A percentile compares a stretch with the other conserved stretches of the same genome.
phyloP scores from a whole-genome alignment of 1,140 invertebrate genomes.

The Gyrodactylus bullatarudis region DNA sequence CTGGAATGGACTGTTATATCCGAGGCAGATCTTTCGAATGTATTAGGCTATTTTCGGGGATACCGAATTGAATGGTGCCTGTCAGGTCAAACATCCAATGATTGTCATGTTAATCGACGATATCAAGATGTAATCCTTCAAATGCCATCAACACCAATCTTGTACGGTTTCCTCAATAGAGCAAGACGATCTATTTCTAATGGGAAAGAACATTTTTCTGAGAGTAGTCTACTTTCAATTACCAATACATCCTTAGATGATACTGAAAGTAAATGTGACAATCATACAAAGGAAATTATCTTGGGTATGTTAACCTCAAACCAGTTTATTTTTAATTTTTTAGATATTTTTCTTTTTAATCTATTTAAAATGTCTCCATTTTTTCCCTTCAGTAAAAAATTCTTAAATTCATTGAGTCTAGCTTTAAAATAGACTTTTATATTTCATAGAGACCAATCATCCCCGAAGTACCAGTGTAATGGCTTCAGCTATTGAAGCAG shows the following conservation, averaged over 20 bases:
- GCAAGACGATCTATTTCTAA: not conserved
- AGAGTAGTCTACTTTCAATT: not conserved
- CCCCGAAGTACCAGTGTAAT: not conserved
- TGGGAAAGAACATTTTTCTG: not conserved
- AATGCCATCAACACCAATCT: not conserved
- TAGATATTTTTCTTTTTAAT: no score
- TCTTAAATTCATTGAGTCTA: no score
- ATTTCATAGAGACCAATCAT: not conserved
- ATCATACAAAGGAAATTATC: no score
- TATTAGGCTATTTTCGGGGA: slow-evolving; percentile 3
- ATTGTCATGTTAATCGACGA: not conserved
- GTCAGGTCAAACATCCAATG: not conserved
- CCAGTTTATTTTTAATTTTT: no score
- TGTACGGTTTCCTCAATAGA: not conserved
- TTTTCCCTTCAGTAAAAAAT: no score
- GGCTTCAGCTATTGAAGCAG: not conserved
- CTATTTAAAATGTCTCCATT: no score
- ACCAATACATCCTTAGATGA: no score
- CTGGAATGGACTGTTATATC: not conserved
- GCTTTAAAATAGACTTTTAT: not conserved
- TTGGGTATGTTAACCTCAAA: no score
- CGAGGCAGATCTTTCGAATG: not conserved
- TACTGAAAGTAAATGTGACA: no score
- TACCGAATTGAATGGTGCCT: slow-evolving; percentile 7
- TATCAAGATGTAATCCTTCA: not conserved